Base-by-base conservation (phyloP, 92 coral and sea anemone species). In the Epizoanthus scotinus region DNA sequence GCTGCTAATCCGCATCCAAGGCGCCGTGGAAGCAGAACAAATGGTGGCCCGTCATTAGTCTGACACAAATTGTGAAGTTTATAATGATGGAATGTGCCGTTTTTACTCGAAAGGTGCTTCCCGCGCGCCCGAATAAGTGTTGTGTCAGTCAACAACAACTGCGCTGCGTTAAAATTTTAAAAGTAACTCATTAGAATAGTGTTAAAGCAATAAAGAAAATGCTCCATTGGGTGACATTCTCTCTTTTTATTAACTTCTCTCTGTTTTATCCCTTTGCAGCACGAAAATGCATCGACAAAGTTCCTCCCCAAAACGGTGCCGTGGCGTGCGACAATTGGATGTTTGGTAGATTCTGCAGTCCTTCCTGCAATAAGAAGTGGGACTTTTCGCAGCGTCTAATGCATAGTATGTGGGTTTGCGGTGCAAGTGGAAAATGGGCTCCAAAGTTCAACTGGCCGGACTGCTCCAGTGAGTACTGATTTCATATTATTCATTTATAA, bases 321-420 rank as follows among this genome's bases (percentile, higher is more conserved):
- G 21, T 71, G 86, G 81, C 86, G 2, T 83, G 86, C 14, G 86
- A 83, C 20, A 73, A 73, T 15, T 83, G 86, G 86, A 20, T 21
- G 22, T 29, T 14, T 0, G 86, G 86, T 18, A 34, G 63, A 12
- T 29, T n/a, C 6, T 83, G 86, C n/a, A 19, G 13, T 0, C 86
- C 86, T 19, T n/a, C 19, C 36, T 83, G 86, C 29, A 72, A 73
- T 8, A 64, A 73, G 13, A 54, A 20, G 0, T 63, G 81, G 81
- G 86, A 83, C 27, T 83, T 83, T 61, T 29, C 78, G 13, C 53
- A n/a, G 8, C 57, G 21, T 13, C 5, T 56, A 8, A 5, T 0
- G 17, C 36, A 10, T 5, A 0, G 2, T 17, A 12, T 63, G 49
- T 83, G 86, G 86, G 63, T 14, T 3, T 83, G 86, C 56, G 64